A percentile compares a stretch with the other conserved stretches of the same genome.
Evolutionary conservation across 2,888 invertebrate genomes (phyloP).

Genomic region (Diarsia rubi): DNA sequence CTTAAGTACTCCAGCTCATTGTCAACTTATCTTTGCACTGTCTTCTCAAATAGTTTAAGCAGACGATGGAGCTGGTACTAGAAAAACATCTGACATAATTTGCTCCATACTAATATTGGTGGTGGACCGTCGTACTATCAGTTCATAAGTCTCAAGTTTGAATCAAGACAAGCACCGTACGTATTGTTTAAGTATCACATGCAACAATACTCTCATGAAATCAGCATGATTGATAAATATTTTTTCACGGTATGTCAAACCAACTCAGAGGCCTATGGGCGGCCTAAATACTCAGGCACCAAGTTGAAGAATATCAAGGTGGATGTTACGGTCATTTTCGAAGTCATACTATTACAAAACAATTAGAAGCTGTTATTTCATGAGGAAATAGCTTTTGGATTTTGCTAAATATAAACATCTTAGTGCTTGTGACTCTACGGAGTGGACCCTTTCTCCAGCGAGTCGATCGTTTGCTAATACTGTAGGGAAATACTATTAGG

Average conservation of each 20-base stretch:
- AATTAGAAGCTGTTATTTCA: background rate
- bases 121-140: too few species aligned
- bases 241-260: too few species aligned
- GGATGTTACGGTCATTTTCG: too few species aligned
- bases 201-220: too few species aligned
- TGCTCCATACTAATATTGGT: background rate
- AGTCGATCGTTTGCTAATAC: background rate
- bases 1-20: background rate
- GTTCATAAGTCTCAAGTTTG: too few species aligned
- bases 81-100: background rate
- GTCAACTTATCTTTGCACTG: slow-evolving; percentile 13
- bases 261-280: too few species aligned
- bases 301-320: too few species aligned
- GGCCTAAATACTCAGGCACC: too few species aligned
- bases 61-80: background rate
- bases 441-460: background rate
- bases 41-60: background rate
- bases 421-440: background rate
- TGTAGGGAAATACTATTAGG: background rate
- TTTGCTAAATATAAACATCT: background rate
- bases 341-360: background rate
- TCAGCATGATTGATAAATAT: too few species aligned
- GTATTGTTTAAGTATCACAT: too few species aligned
- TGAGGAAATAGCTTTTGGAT: background rate
- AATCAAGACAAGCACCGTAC: too few species aligned